phyloP scores from a whole-genome alignment of 2,113 vertebrate genomes.

The Brienomyrus longianalis region DNA sequence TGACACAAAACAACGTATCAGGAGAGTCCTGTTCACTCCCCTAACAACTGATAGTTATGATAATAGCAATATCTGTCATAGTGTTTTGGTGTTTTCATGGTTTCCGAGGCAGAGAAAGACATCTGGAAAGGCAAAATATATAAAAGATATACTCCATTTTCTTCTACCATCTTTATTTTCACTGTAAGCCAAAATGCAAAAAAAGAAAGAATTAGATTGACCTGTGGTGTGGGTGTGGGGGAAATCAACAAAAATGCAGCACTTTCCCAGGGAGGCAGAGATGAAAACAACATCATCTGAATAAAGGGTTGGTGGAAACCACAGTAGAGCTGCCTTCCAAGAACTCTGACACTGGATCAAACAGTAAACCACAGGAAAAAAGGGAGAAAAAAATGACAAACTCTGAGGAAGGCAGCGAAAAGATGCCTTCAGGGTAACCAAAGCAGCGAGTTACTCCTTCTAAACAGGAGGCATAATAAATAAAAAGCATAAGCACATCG shows the following conservation, averaged over 20 bases:
- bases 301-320: constrained; percentile 49
- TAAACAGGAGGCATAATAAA: constrained; percentile 31
- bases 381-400: constrained; percentile 38
- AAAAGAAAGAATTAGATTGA: constrained; percentile 32
- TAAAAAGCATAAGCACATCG: constrained; percentile 14
- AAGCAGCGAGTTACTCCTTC: constrained; percentile 29
- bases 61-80: not conserved
- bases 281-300: constrained; percentile 43
- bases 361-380: constrained; percentile 47
- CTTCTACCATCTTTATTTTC: constrained; percentile 28
- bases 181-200: constrained; percentile 36
- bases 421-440: constrained; percentile 42
- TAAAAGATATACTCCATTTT: not conserved
- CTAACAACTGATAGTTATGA: not conserved
- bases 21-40: not conserved
- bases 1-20: not conserved
- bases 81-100: not conserved
- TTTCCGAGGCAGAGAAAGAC: not conserved
- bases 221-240: constrained; percentile 47
- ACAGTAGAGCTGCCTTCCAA: constrained; percentile 40
- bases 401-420: constrained; percentile 43
- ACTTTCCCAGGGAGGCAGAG: constrained; percentile 35
- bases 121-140: not conserved
- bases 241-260: constrained; percentile 43
- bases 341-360: constrained; percentile 55